These are phyloP conservation scores for Argyresthia albistria DNA, from an alignment of 2,888 invertebrate species.

Conservation along the genomic window DNA sequence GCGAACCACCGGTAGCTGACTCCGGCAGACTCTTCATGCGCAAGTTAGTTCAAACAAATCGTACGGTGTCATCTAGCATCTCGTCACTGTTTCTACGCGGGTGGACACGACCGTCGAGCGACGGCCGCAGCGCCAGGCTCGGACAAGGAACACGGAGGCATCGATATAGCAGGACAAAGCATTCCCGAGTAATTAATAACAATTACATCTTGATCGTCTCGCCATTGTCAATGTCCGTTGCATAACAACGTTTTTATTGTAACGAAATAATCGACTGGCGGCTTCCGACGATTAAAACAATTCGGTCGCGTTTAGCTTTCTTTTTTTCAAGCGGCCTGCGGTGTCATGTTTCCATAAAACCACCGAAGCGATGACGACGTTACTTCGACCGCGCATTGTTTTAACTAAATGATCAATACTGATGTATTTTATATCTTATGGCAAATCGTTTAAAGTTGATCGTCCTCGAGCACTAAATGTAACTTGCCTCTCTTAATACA, in stretches of 20 bases:
- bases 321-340: slow-evolving; percentile 66
- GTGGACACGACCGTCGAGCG: slow-evolving; percentile 21
- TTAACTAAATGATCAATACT: slow-evolving; percentile 21
- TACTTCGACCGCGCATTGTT: slow-evolving; percentile 38
- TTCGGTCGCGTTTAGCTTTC: slow-evolving; percentile 57
- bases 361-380: slow-evolving; percentile 65
- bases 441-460: slow-evolving; percentile 8
- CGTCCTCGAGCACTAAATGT: slow-evolving; percentile 15
- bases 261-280: slow-evolving; percentile 35
- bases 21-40: slow-evolving; percentile 57
- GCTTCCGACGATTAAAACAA: slow-evolving; percentile 68
- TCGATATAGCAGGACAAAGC: slow-evolving; percentile 1
- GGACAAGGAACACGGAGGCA: not conserved
- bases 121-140: not conserved
- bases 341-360: slow-evolving; percentile 70
- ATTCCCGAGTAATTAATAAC: slow-evolving; percentile 1
- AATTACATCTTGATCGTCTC: slow-evolving; percentile 2
- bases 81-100: slow-evolving; percentile 45
- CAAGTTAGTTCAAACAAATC: slow-evolving; percentile 70
- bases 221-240: slow-evolving; percentile 1
- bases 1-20: slow-evolving; percentile 69
- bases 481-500: slow-evolving; percentile 7
- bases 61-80: slow-evolving; percentile 61
- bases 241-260: slow-evolving; percentile 15
- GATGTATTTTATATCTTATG: slow-evolving; percentile 19